Evolutionary conservation across 2,113 vertebrate genomes (phyloP).

Genomic region (Toxotes jaculatrix): DNA sequence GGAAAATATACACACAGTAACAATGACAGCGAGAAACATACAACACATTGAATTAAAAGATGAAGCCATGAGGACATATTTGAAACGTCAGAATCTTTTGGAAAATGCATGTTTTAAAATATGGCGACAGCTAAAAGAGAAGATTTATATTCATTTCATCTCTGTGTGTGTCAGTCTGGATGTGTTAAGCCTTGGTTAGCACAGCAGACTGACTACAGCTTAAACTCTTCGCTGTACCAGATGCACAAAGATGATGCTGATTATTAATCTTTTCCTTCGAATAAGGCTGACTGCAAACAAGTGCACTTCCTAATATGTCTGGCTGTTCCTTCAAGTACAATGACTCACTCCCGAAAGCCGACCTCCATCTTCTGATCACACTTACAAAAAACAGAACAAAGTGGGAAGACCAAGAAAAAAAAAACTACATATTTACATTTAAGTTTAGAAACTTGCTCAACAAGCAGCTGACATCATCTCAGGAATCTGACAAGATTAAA

Average conservation of each 20-base stretch:
- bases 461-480: neutral
- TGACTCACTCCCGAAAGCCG: neutral
- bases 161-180: neutral
- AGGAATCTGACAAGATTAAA: too few relatives aligned
- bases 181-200: neutral
- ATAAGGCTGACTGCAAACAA: neutral
- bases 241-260: neutral
- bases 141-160: neutral
- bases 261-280: neutral
- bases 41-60: slow-evolving; percentile 4
- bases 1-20: neutral
- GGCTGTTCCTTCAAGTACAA: neutral
- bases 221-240: too few relatives aligned
- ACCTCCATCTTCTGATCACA: neutral
- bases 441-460: neutral
- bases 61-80: neutral
- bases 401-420: too few relatives aligned
- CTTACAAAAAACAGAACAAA: neutral
- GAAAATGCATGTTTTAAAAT: neutral
- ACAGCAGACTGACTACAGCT: neutral
- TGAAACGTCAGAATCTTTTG: neutral
- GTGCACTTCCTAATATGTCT: neutral
- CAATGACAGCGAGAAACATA: neutral
- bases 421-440: neutral
- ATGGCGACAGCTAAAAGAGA: neutral